Conservation (phyloP, 2,888 invertebrate species). For the Periphyllus acericola region DNA sequence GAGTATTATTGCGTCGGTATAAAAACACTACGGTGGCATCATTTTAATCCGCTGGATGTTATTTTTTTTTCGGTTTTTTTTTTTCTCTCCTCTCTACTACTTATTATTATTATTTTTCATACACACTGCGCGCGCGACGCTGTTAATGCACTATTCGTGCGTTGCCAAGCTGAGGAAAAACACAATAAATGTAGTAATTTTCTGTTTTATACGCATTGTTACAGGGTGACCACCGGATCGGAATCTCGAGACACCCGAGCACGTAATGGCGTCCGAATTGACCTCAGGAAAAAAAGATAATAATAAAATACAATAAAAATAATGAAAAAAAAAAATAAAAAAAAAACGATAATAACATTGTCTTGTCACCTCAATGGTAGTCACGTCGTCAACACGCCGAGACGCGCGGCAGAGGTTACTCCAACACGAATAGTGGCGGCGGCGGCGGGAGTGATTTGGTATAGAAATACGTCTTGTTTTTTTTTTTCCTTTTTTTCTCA, state of each 20-base stretch:
- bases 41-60: constrained; percentile 25
- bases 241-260: constrained; percentile 50
- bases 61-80: constrained; percentile 10
- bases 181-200: constrained; percentile 43
- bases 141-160: constrained; percentile 52
- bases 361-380: constrained; percentile 54
- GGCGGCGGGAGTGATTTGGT: neutral
- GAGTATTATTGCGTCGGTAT: constrained; percentile 4
- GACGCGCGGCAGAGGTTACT: constrained; percentile 30
- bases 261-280: constrained; percentile 46
- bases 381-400: constrained; percentile 38
- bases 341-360: constrained; percentile 43
- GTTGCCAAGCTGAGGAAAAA: constrained; percentile 30
- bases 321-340: constrained; percentile 29
- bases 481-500: neutral
- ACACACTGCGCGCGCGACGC: neutral
- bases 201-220: constrained; percentile 53
- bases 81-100: neutral
- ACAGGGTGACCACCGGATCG: constrained; percentile 55
- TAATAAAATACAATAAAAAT: constrained; percentile 48
- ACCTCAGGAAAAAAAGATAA: constrained; percentile 38
- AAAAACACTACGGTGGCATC: neutral
- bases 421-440: neutral
- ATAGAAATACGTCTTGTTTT: neutral
- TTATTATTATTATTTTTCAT: constrained; percentile 39